Conservation (phyloP, 2,888 invertebrate genomes). For the Ceraclea dissimilis region DNA sequence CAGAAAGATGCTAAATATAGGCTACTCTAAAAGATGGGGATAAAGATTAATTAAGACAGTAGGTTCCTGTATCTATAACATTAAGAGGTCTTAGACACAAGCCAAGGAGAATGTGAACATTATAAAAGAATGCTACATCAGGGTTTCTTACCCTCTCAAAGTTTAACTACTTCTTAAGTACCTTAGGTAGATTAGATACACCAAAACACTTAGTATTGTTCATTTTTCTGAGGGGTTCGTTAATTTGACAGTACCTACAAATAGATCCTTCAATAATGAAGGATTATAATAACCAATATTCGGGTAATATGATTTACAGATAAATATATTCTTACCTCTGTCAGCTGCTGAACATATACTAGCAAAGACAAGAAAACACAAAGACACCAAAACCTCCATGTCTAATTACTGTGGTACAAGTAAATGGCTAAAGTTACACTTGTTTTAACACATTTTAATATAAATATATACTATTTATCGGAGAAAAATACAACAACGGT, state of each 20-base stretch:
- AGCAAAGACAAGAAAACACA: conserved; percentile 3
- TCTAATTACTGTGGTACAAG: not conserved
- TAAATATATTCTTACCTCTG: conserved; percentile 9
- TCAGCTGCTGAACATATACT: conserved; percentile 16
- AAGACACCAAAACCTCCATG: conserved; percentile 6
- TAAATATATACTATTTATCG: not conserved
- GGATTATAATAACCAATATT: not conserved
- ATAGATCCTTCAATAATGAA: not conserved
- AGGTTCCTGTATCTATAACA: too few relatives aligned
- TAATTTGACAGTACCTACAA: not conserved
- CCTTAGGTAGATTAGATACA: too few relatives aligned
- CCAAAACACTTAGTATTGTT: not conserved
- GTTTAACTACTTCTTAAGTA: too few relatives aligned
- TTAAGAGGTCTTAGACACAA: too few relatives aligned
- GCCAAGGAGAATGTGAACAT: too few relatives aligned
- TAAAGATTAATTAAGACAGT: too few relatives aligned
- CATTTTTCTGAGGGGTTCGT: not conserved
- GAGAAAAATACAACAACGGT: not conserved
- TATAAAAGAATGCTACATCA: too few relatives aligned
- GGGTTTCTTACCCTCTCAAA: too few relatives aligned
- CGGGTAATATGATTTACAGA: not conserved
- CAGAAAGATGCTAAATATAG: too few relatives aligned
- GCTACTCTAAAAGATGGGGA: too few relatives aligned
- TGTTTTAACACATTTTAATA: conserved; percentile 6
- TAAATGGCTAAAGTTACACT: not conserved